Percentiles rank a stretch among this genome's conserved stretches.
Evolutionary conservation across 2,888 invertebrate species (phyloP).

Genomic region (Bombylius major): DNA sequence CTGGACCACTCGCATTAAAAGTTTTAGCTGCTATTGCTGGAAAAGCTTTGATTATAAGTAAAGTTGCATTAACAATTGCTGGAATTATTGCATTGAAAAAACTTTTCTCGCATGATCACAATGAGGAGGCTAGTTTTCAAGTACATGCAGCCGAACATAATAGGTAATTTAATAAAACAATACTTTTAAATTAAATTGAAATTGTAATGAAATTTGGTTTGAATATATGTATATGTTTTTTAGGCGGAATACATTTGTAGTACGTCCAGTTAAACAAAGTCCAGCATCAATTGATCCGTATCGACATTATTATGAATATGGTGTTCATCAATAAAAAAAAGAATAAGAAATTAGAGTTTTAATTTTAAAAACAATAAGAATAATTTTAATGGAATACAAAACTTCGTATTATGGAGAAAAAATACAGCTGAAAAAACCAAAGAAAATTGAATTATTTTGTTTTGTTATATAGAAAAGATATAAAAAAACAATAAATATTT

Average conservation of each 20-base stretch:
- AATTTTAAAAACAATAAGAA: too few relatives aligned
- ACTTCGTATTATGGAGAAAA: too few relatives aligned
- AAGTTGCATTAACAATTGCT: constrained; percentile 58
- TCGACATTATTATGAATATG: constrained; percentile 44
- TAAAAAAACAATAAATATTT: too few relatives aligned
- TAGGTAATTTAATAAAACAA: constrained; percentile 31
- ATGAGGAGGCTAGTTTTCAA: constrained; percentile 52
- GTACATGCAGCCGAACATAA: constrained; percentile 54
- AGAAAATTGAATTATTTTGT: too few relatives aligned
- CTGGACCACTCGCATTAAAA: constrained; percentile 56
- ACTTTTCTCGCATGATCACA: constrained; percentile 53
- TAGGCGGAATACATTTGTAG: constrained; percentile 50
- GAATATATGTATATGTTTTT: constrained; percentile 22
- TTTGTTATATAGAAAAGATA: too few relatives aligned
- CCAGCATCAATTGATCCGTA: constrained; percentile 43
- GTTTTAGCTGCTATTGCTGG: constrained; percentile 57
- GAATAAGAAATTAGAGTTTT: neutral
- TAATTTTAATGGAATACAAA: too few relatives aligned
- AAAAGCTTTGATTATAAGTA: constrained; percentile 58
- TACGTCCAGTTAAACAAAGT: constrained; percentile 44
- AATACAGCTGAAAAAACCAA: too few relatives aligned
- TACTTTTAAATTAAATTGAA: neutral
- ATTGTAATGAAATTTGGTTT: neutral
- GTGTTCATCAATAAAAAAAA: constrained; percentile 1
- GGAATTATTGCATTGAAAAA: constrained; percentile 60